Evolutionary conservation across 2,888 invertebrate genomes (phyloP).

Genomic region (Conops quadrifasciatus): DNA sequence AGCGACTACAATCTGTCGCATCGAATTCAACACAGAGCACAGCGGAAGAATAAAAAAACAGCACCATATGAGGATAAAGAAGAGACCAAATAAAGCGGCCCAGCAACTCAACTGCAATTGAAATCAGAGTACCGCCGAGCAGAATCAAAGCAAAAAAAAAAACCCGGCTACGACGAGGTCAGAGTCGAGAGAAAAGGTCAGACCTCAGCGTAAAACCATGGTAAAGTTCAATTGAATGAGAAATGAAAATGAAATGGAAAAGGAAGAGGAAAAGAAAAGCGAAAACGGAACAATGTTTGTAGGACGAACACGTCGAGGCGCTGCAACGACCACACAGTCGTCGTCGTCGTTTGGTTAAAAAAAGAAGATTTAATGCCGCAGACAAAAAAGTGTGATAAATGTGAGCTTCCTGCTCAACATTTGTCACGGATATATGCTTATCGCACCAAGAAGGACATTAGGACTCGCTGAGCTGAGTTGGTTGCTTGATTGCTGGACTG

Average conservation of each 20-base stretch:
- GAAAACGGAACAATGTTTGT: not conserved
- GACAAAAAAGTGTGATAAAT: conserved; percentile 54
- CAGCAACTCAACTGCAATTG: conserved; percentile 49
- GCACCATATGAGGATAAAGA: not conserved
- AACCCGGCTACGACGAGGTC: not conserved
- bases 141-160: conserved; percentile 13
- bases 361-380: conserved; percentile 1
- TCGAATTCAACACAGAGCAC: not conserved
- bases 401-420: conserved; percentile 58
- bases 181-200: not conserved
- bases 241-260: not conserved
- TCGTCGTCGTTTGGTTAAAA: not conserved
- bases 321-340: not conserved
- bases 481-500: not conserved
- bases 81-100: not conserved
- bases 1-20: conserved; percentile 2
- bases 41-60: conserved; percentile 8
- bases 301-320: not conserved
- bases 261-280: not conserved
- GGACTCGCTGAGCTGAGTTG: not conserved
- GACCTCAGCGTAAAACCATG: not conserved
- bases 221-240: not conserved
- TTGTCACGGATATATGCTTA: conserved; percentile 37
- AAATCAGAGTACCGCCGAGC: conserved; percentile 53
- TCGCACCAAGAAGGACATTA: not conserved